Conservation (phyloP, 2,888 invertebrate species). For the Coenonympha arcania region DNA sequence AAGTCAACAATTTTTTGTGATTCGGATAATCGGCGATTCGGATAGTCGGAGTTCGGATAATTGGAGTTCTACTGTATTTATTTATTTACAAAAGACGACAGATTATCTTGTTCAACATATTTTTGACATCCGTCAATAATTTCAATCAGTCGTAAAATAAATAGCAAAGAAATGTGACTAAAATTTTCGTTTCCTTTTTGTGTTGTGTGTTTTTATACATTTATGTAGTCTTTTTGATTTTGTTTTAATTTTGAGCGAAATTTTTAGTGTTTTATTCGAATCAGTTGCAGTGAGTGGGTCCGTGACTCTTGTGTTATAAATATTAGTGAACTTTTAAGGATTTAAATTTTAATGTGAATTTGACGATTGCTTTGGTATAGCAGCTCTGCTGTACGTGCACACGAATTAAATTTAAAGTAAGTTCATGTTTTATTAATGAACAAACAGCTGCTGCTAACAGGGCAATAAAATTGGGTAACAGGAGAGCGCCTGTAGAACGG, state of each 20-base stretch:
- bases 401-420: no score
- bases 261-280: slow-evolving; percentile 46
- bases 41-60: no score
- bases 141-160: slow-evolving; percentile 46
- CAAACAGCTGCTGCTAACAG: no score
- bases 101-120: no score
- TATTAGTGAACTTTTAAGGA: slow-evolving; percentile 2
- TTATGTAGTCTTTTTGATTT: slow-evolving; percentile 68
- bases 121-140: slow-evolving; percentile 29
- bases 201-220: slow-evolving; percentile 71
- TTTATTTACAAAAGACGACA: no score
- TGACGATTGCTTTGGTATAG: no score
- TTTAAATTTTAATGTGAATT: slow-evolving; percentile 16
- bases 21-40: no score
- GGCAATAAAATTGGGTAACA: no score
- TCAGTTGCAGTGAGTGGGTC: slow-evolving; percentile 30
- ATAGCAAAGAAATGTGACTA: slow-evolving; percentile 68
- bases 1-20: no score
- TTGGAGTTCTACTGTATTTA: no score
- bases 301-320: slow-evolving; percentile 40
- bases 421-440: neutral
- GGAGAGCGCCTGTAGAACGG: no score
- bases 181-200: slow-evolving; percentile 68
- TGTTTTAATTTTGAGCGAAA: slow-evolving; percentile 55
- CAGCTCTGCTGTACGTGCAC: no score